These are phyloP conservation scores for Nestor notabilis DNA, from an alignment of 2,113 vertebrate species.

Conservation along the genomic window DNA sequence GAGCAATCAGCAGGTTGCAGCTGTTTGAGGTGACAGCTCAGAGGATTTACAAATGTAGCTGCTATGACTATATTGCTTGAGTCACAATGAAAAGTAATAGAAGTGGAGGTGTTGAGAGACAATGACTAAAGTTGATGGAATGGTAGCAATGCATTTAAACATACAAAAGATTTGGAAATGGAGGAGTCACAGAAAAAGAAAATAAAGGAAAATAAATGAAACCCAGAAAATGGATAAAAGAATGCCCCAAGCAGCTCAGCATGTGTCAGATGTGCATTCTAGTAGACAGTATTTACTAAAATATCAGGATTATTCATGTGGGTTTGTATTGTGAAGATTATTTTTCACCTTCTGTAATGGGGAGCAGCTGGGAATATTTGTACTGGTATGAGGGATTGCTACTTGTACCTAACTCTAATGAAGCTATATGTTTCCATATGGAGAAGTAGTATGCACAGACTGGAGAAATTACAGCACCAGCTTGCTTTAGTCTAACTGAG, in stretches of 20 bases:
- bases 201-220: constrained; percentile 1
- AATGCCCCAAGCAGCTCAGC: background rate
- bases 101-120: background rate
- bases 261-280: background rate
- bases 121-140: constrained; percentile 10
- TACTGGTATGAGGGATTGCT: background rate
- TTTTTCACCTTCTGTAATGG: constrained; percentile 28
- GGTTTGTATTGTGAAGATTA: background rate
- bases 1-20: background rate
- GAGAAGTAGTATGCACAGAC: background rate
- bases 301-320: constrained; percentile 16
- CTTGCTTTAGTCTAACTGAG: background rate
- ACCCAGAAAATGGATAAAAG: background rate
- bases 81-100: constrained; percentile 22
- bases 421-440: background rate
- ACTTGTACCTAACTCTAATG: background rate
- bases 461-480: background rate
- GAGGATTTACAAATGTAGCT: constrained; percentile 10
- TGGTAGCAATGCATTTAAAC: background rate
- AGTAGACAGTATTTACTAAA: constrained; percentile 26
- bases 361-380: constrained; percentile 1
- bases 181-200: background rate
- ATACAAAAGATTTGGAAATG: constrained; percentile 16
- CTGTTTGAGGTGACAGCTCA: background rate
- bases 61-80: background rate